A percentile compares a stretch with the other conserved stretches of the same genome.
Evolutionary conservation across 2,113 vertebrate species (phyloP).

Genomic region (Ageneiosus marmoratus): DNA sequence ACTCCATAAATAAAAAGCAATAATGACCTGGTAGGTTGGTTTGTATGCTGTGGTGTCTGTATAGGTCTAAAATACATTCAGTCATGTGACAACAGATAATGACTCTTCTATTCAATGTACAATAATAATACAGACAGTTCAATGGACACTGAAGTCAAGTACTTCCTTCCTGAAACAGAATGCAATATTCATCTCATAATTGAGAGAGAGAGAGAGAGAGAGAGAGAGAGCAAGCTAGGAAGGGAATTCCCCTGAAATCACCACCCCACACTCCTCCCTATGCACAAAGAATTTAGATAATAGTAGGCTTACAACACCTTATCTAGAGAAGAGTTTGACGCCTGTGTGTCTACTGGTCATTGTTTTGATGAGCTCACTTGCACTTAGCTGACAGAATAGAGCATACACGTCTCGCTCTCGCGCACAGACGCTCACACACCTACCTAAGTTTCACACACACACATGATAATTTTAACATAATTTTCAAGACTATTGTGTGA

Average conservation of each 20-base stretch:
- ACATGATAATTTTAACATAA: constrained; percentile 35
- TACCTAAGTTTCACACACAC: constrained; percentile 8
- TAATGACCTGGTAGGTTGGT: not conserved
- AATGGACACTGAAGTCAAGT: not conserved
- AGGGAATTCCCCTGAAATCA: constrained; percentile 48
- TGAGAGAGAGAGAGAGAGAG: constrained; percentile 6
- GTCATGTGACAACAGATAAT: not conserved
- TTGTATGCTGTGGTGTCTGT: not conserved
- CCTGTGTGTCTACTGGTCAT: constrained; percentile 56
- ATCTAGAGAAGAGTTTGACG: constrained; percentile 50
- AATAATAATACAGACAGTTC: not conserved
- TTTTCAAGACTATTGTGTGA: constrained; percentile 38
- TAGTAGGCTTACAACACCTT: constrained; percentile 51
- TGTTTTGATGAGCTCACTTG: constrained; percentile 53
- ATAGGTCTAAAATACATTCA: not conserved
- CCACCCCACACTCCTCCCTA: constrained; percentile 27
- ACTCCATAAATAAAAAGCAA: not conserved
- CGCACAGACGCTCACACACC: constrained; percentile 19
- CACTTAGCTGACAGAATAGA: constrained; percentile 52
- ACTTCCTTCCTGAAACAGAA: constrained; percentile 20
- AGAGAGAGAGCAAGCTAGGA: not conserved
- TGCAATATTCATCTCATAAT: constrained; percentile 14
- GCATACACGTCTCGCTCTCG: constrained; percentile 9
- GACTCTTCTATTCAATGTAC: not conserved
- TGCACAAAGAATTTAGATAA: constrained; percentile 48